phyloP scores from a whole-genome alignment of 2,113 vertebrate genomes.

The Coregonus clupeaformis region DNA sequence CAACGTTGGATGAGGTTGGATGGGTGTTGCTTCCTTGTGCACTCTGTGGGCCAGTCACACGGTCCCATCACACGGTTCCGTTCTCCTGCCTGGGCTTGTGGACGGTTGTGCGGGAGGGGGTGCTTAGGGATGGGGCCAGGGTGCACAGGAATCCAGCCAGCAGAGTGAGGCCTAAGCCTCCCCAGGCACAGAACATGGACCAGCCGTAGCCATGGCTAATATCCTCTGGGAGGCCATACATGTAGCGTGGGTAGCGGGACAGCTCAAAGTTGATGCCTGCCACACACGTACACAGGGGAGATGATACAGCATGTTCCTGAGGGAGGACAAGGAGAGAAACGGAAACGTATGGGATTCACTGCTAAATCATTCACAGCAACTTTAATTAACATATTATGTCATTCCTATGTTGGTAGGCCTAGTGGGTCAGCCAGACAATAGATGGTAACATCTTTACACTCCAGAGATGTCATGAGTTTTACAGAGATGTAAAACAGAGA shows the following conservation, averaged over 20 bases:
- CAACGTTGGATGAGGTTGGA: conserved; percentile 20
- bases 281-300: conserved; percentile 90
- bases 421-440: conserved; percentile 12
- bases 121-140: conserved; percentile 87
- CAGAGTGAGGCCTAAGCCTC: conserved; percentile 89
- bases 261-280: conserved; percentile 94
- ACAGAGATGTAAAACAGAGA: too few relatives aligned
- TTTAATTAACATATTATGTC: neutral
- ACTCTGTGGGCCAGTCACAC: conserved; percentile 40
- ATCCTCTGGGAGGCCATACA: conserved; percentile 91
- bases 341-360: neutral
- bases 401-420: neutral
- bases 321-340: conserved; percentile 45
- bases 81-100: conserved; percentile 93
- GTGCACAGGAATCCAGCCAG: conserved; percentile 93
- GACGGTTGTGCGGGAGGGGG: conserved; percentile 75
- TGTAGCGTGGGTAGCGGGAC: conserved; percentile 87
- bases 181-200: conserved; percentile 98
- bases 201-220: conserved; percentile 96
- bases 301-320: conserved; percentile 94
- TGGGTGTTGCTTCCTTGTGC: conserved; percentile 38
- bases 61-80: conserved; percentile 83
- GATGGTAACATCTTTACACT: conserved; percentile 14
- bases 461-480: too few relatives aligned
- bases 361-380: neutral